Evolutionary conservation across 2,888 invertebrate species (phyloP).

Genomic region (Podabrus alpinus): DNA sequence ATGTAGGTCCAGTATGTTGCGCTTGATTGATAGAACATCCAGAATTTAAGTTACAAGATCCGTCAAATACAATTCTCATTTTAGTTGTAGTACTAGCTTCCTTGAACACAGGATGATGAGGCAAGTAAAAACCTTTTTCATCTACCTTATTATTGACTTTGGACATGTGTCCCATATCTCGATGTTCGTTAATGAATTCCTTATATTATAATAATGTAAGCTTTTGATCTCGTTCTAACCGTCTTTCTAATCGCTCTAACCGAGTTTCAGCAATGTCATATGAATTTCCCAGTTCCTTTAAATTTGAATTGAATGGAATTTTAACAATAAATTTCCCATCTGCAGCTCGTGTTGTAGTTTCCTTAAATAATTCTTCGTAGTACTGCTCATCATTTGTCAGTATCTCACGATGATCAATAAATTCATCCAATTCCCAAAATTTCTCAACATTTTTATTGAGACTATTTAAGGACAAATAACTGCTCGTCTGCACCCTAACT

Average conservation of each 20-base stretch:
- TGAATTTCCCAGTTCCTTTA: not conserved
- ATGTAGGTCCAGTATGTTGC: slow-evolving; percentile 37
- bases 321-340: not conserved
- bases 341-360: not conserved
- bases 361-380: not conserved
- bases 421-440: not conserved
- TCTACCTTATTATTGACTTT: not conserved
- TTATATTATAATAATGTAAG: not conserved
- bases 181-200: not conserved
- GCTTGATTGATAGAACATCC: slow-evolving; percentile 39
- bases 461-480: not conserved
- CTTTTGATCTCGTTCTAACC: not conserved
- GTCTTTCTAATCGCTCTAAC: not conserved
- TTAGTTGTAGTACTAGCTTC: slow-evolving; percentile 31
- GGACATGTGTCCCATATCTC: not conserved
- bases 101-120: slow-evolving; percentile 39
- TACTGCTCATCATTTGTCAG: not conserved
- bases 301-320: not conserved
- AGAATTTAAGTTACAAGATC: slow-evolving; percentile 29
- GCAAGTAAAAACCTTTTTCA: slow-evolving; percentile 19
- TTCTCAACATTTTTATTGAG: not conserved
- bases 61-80: slow-evolving; percentile 42
- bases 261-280: not conserved
- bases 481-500: not conserved
- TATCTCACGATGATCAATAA: no score